Percentiles rank a stretch among this genome's conserved stretches.
Evolutionary conservation across 2,888 invertebrate species (phyloP).

Genomic region (Eremobia ochroleuca): DNA sequence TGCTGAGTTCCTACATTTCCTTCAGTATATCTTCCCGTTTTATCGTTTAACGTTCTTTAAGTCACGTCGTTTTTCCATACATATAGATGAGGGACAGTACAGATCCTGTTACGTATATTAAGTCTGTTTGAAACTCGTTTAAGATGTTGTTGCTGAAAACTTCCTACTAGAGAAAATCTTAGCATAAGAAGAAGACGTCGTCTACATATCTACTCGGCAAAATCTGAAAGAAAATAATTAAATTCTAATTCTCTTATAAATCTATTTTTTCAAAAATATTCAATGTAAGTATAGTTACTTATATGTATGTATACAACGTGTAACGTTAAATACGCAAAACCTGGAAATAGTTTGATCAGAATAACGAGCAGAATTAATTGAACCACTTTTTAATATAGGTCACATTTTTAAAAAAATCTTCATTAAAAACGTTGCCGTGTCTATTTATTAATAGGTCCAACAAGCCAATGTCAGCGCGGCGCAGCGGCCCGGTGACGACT

Average conservation of each 20-base stretch:
- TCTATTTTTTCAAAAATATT: background rate
- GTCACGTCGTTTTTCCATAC: conserved; percentile 65
- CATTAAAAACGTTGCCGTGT: too few relatives aligned
- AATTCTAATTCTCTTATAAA: background rate
- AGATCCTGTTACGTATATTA: conserved; percentile 26
- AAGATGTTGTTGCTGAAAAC: conserved; percentile 16
- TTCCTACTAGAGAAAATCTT: background rate
- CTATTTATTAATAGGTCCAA: too few relatives aligned
- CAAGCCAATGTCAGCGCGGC: too few relatives aligned
- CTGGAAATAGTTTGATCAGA: too few relatives aligned
- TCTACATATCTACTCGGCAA: background rate
- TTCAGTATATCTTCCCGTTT: conserved; percentile 38
- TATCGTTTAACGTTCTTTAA: conserved; percentile 48
- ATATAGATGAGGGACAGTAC: conserved; percentile 57
- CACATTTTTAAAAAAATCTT: too few relatives aligned
- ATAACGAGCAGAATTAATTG: too few relatives aligned
- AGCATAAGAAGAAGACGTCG: background rate
- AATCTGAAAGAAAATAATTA: background rate
- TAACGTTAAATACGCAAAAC: too few relatives aligned
- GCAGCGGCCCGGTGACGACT: too few relatives aligned
- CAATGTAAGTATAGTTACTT: background rate
- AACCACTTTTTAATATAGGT: too few relatives aligned
- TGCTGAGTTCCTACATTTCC: conserved; percentile 18
- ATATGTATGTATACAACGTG: background rate
- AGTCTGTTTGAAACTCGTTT: conserved; percentile 47